Evolutionary conservation across 2,888 invertebrate species (phyloP), one percentile per base, ranked within the genome.

Genomic region (Athripsodes cinereus): DNA sequence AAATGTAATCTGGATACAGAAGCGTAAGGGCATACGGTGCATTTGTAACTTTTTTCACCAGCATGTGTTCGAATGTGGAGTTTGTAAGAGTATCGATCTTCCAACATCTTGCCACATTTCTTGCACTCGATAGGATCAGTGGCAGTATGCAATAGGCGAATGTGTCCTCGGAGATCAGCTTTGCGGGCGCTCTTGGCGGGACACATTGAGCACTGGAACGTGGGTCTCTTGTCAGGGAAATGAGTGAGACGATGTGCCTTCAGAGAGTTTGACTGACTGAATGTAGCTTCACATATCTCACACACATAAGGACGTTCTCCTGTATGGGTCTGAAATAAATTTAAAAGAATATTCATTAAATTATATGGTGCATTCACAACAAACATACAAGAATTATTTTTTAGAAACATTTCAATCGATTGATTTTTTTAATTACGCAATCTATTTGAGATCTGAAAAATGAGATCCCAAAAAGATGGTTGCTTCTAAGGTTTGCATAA

Each of bases 101-200:
- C 92, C 74, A 96, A 93, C 62, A 87, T 83, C 71, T 92, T 90
- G 22, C 92, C 91, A 70, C 97, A 97, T 59, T 96, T 84, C 70
- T 92, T 94, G 74, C 97, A 98, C 66, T 90, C 88, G 52, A 96
- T 75, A 0, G 96, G 95, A 69, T 88, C 87, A 67, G 95, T 95
- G 1, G 93, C 89, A 0, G 93, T 95, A 72, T 98, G 97, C 63
- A 97, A 79, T 69, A 96, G 97, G 74, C 95, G 92, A 61, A 97
- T 91, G 73, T 98, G 97, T 64, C 96, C 93, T 65, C 96, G 85
- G 55, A 98, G 80, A 74, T 98, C 97, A 0, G 96, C 96, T 79
- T 96, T 96, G 26, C 97, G 85, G 0, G 96, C 96, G 71, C 97
- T 97, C 8, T 96, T 96, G 0, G 96, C 92, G 0, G 97, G 96